A percentile compares a stretch with the other conserved stretches of the same genome.
Evolutionary conservation across 2,797 vertebrate species (phyloP).

Genomic region (Cirrhinus mrigala): DNA sequence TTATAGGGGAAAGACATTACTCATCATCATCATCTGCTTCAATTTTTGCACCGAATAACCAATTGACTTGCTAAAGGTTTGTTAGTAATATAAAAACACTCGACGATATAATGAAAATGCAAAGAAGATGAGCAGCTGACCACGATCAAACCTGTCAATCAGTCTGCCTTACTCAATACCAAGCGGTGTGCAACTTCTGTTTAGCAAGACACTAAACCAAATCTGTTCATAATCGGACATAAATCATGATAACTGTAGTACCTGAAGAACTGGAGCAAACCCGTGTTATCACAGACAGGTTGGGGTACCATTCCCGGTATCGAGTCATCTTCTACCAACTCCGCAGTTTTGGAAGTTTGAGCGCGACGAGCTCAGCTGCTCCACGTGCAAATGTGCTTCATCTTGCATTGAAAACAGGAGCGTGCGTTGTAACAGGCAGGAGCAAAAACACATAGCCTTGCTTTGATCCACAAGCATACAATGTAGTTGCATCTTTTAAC

Average conservation of each 20-base stretch:
- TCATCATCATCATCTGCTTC: neutral
- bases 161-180: neutral
- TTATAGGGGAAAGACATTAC: neutral
- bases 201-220: neutral
- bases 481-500: neutral
- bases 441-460: neutral
- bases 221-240: neutral
- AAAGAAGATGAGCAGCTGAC: neutral
- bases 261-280: conserved; percentile 41
- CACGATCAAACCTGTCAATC: neutral
- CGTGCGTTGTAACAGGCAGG: neutral
- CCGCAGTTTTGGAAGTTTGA: neutral
- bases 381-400: neutral
- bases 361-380: neutral
- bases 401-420: neutral
- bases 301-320: conserved; percentile 58
- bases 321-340: conserved; percentile 26
- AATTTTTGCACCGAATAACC: neutral
- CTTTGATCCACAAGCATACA: neutral
- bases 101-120: neutral
- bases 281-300: conserved; percentile 70
- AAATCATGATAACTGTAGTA: conserved; percentile 56
- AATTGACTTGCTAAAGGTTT: neutral
- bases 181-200: neutral
- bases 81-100: neutral